Conservation (phyloP, 1,140 invertebrate genomes). For the Drosophila grimshawi region DNA sequence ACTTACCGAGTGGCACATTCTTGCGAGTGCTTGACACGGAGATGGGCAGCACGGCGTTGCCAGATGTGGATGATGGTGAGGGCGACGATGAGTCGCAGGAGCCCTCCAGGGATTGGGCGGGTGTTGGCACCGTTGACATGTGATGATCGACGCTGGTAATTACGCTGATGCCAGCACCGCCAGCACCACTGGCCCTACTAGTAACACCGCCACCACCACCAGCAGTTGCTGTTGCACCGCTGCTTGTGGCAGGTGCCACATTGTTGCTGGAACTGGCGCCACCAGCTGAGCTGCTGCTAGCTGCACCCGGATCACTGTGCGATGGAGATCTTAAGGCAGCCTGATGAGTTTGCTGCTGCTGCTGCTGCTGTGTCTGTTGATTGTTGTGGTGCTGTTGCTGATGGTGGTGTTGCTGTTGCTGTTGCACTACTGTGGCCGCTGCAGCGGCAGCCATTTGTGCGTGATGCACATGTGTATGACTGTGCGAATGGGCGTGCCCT, state of each 20-base stretch:
- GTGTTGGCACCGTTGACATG: conserved; percentile 78
- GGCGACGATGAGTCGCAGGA: conserved; percentile 83
- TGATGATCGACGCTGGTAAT: conserved; percentile 76
- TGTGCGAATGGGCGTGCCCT: conserved; percentile 59
- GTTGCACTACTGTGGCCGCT: conserved; percentile 56
- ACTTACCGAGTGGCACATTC: conserved; percentile 80
- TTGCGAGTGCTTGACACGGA: conserved; percentile 83
- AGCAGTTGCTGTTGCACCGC: conserved; percentile 63
- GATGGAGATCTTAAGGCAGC: conserved; percentile 58
- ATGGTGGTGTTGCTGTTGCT: conserved; percentile 62
- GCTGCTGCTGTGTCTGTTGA: conserved; percentile 42
- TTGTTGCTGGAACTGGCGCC: conserved; percentile 73
- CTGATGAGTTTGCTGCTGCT: conserved; percentile 71
- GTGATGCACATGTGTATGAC: conserved; percentile 51
- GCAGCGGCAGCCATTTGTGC: conserved; percentile 67
- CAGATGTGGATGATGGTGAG: conserved; percentile 82
- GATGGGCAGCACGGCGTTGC: conserved; percentile 73
- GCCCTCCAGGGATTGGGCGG: conserved; percentile 79
- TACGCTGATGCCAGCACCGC: conserved; percentile 55
- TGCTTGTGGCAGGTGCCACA: conserved; percentile 81
- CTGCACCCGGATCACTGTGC: conserved; percentile 66
- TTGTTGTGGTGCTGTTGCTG: conserved; percentile 66
- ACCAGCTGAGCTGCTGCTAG: conserved; percentile 57
- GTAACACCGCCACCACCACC: conserved; percentile 71
- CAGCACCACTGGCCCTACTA: conserved; percentile 79